Percentiles rank a stretch among this genome's conserved stretches.
Conservation (phyloP, 2,888 invertebrate genomes). For the Eledone cirrhosa region DNA sequence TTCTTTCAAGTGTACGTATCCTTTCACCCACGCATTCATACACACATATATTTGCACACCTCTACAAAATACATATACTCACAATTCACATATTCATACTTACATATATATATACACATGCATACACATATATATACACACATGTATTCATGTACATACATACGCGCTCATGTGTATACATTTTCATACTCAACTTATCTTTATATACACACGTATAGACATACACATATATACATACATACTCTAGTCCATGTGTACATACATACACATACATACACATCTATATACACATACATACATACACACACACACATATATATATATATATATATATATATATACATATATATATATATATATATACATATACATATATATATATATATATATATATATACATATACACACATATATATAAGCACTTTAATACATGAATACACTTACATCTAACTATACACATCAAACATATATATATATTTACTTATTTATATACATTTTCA, state of each 20-base stretch:
- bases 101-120: background rate
- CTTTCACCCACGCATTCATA: too few relatives aligned
- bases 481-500: too few relatives aligned
- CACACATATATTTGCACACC: too few relatives aligned
- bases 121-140: background rate
- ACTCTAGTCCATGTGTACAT: background rate
- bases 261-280: background rate
- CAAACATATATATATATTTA: too few relatives aligned
- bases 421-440: too few relatives aligned
- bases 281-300: background rate
- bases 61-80: too few relatives aligned
- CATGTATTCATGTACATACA: background rate
- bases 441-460: too few relatives aligned
- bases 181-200: background rate
- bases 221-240: background rate
- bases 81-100: too few relatives aligned
- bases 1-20: too few relatives aligned
- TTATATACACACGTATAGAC: background rate
- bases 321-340: background rate
- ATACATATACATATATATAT: too few relatives aligned
- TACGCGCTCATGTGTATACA: background rate
- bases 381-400: too few relatives aligned
- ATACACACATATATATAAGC: too few relatives aligned
- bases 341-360: background rate
- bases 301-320: background rate